A percentile compares a stretch with the other conserved stretches of the same genome.
These are phyloP conservation scores for Caradrina clavipalpis DNA, from an alignment of 2,888 invertebrate genomes.

Conservation along the genomic window DNA sequence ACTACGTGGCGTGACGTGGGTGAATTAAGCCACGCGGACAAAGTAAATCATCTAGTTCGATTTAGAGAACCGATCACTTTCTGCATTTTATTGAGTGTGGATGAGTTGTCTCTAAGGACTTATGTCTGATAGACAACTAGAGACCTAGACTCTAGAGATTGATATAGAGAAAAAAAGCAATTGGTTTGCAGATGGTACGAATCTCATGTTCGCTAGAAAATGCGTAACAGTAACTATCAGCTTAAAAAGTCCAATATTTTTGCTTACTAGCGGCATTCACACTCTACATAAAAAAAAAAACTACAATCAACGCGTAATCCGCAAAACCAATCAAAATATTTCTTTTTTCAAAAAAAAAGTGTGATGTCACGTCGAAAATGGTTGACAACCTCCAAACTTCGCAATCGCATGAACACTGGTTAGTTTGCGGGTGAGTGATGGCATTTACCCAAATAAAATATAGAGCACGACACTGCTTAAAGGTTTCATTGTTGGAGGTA, in stretches of 20 bases:
- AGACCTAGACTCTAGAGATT: no score
- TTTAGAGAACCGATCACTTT: no score
- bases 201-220: no score
- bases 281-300: neutral
- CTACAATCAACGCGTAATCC: constrained; percentile 10
- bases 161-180: no score
- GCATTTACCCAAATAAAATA: neutral
- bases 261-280: neutral
- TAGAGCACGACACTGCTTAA: neutral
- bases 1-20: no score
- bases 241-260: constrained; percentile 10
- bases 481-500: neutral
- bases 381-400: constrained; percentile 1
- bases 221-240: neutral
- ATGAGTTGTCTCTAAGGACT: no score
- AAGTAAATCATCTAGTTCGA: no score
- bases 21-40: no score
- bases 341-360: constrained; percentile 11
- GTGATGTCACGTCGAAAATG: constrained; percentile 1
- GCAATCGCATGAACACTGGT: neutral
- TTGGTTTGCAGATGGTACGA: no score
- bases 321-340: constrained; percentile 31
- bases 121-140: no score
- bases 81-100: neutral
- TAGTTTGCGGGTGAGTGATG: constrained; percentile 11